Percentiles rank a stretch among this genome's conserved stretches.
Evolutionary conservation across 2,888 invertebrate species (phyloP).

Genomic region (Homarus gammarus): DNA sequence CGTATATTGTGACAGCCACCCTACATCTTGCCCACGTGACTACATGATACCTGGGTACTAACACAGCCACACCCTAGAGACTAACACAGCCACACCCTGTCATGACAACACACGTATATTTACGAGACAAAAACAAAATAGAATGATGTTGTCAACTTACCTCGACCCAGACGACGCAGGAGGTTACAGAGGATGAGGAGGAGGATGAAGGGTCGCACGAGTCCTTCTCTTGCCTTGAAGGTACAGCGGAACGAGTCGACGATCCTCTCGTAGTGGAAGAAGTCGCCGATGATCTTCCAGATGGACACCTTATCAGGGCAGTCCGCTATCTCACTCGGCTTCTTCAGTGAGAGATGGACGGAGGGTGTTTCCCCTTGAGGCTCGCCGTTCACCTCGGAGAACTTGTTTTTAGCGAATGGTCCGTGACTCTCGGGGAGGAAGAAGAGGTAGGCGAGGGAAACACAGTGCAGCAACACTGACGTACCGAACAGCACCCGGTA

Average conservation of each 20-base stretch:
- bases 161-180: constrained; percentile 70
- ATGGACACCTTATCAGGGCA: constrained; percentile 48
- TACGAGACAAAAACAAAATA: too few relatives aligned
- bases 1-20: too few relatives aligned
- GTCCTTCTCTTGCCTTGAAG: constrained; percentile 71
- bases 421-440: constrained; percentile 70
- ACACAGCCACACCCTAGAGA: too few relatives aligned
- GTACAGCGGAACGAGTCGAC: constrained; percentile 73
- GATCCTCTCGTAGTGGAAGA: constrained; percentile 73
- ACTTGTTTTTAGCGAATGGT: constrained; percentile 50
- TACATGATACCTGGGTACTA: too few relatives aligned
- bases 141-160: constrained; percentile 59
- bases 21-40: too few relatives aligned
- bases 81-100: too few relatives aligned
- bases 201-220: constrained; percentile 69
- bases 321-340: constrained; percentile 11
- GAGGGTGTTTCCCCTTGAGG: neutral
- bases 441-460: constrained; percentile 52
- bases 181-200: constrained; percentile 74
- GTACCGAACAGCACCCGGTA: constrained; percentile 60
- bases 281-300: constrained; percentile 68
- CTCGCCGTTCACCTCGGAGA: neutral
- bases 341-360: constrained; percentile 14
- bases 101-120: too few relatives aligned
- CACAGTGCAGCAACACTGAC: constrained; percentile 30